Conservation (phyloP, 2,888 invertebrate genomes). For the Xestoiulus laeticollis region DNA sequence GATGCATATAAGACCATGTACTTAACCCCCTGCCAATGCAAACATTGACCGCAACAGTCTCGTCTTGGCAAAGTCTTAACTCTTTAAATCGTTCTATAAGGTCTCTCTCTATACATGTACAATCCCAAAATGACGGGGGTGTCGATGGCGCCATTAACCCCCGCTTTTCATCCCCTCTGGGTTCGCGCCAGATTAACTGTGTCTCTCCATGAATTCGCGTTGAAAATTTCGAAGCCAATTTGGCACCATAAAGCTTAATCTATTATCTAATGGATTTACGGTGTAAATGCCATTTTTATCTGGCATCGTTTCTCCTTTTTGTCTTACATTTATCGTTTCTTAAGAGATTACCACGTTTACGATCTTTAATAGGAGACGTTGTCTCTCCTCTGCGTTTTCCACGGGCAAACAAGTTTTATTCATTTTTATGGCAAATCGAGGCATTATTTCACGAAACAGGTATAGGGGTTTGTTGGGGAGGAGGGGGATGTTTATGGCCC, state of each 20-base stretch:
- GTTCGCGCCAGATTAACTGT: background rate
- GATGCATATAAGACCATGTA: no score
- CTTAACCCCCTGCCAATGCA: background rate
- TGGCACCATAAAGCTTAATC: background rate
- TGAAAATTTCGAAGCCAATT: background rate
- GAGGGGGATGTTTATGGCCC: no score
- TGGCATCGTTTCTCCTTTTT: background rate
- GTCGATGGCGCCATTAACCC: background rate
- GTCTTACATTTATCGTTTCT: background rate
- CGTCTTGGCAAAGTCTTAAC: background rate
- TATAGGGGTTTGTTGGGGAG: background rate
- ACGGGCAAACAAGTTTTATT: background rate
- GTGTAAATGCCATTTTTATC: background rate
- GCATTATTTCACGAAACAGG: background rate
- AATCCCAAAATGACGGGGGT: background rate
- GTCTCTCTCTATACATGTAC: background rate
- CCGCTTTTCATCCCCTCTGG: background rate
- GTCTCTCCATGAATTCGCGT: background rate
- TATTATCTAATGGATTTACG: background rate
- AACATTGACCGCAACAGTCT: background rate
- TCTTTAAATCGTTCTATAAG: background rate
- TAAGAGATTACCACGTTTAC: background rate
- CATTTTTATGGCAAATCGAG: background rate
- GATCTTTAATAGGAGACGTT: background rate
- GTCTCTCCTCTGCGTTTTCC: background rate